Conservation (phyloP, 2,113 vertebrate species). For the Aptenodytes forsteri region DNA sequence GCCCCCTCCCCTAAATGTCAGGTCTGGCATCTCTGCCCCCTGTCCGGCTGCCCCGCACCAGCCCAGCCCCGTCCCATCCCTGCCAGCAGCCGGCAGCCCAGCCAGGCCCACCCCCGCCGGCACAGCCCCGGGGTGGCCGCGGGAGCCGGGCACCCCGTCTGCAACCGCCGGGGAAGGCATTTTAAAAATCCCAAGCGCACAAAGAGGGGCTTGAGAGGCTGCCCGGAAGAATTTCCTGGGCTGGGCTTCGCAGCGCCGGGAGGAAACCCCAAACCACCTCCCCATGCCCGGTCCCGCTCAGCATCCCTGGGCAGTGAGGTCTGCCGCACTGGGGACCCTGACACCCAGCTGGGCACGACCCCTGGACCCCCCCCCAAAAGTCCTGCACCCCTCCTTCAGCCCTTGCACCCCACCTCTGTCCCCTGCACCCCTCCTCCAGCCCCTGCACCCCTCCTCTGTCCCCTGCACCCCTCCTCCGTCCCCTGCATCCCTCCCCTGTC, state of each 20-base stretch:
- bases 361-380: background rate
- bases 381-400: background rate
- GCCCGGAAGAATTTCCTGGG: conserved; percentile 61
- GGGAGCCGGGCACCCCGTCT: background rate
- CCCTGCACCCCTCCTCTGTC: background rate
- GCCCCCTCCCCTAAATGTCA: background rate
- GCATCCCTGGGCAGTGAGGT: background rate
- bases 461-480: background rate
- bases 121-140: background rate
- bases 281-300: background rate
- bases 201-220: conserved; percentile 58
- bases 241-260: background rate
- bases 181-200: conserved; percentile 51
- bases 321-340: background rate
- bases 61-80: background rate
- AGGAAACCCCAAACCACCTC: conserved; percentile 3
- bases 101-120: background rate
- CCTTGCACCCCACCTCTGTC: background rate
- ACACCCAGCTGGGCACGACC: background rate
- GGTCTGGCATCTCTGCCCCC: background rate
- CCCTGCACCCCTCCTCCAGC: background rate
- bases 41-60: background rate
- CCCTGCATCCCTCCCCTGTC: too few relatives aligned
- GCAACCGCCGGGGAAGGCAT: background rate
- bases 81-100: background rate